Percentiles rank a stretch among this genome's conserved stretches.
These are phyloP conservation scores for Octomys mimax DNA, from an alignment of 2,797 vertebrate species.

Conservation along the genomic window DNA sequence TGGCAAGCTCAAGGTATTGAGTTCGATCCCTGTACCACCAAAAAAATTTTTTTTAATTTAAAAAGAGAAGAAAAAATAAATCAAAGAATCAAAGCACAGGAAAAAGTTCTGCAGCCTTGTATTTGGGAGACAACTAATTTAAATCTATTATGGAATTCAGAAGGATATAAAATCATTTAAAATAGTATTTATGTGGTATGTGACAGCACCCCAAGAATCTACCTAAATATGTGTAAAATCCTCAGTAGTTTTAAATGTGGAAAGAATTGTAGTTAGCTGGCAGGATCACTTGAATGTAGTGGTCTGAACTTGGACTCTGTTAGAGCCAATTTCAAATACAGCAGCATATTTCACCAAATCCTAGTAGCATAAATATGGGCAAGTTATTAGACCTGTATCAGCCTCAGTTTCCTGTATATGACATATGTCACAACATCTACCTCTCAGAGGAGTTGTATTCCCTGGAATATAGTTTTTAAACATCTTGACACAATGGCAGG, in stretches of 20 bases:
- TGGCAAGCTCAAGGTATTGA: no score
- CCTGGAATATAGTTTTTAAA: background rate
- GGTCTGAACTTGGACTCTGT: background rate
- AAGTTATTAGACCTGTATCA: background rate
- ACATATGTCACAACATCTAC: background rate
- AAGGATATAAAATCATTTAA: background rate
- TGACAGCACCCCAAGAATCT: background rate
- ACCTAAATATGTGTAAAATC: background rate
- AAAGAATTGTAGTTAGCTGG: background rate
- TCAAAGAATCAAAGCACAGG: background rate
- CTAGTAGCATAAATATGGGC: background rate
- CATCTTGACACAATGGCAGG: background rate
- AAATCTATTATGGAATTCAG: constrained; percentile 6
- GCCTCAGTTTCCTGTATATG: background rate
- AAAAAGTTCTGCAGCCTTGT: background rate
- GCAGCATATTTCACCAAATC: background rate
- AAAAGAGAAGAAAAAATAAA: background rate
- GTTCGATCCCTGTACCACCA: no score
- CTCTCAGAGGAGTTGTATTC: background rate
- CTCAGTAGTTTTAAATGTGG: background rate
- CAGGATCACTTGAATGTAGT: background rate
- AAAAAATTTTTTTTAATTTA: no score
- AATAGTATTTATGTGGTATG: background rate
- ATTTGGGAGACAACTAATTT: background rate
- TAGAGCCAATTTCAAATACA: background rate